Evolutionary conservation across 1,140 invertebrate genomes (phyloP).

Genomic region (Aradophagus sp.): DNA sequence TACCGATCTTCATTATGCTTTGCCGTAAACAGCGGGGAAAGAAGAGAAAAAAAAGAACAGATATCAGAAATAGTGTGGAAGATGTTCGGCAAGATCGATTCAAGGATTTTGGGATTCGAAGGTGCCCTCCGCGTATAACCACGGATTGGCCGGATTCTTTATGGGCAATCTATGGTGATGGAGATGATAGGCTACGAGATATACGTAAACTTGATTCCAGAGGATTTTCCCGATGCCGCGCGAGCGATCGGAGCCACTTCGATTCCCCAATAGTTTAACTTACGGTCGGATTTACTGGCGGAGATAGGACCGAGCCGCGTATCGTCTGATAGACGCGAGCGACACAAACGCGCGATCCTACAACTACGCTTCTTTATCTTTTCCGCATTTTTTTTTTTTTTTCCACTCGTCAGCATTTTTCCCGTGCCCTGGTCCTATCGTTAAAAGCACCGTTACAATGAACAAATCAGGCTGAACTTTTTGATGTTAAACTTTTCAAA

Average conservation of each 20-base stretch:
- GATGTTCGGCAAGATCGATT: constrained; percentile 58
- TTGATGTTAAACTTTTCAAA: too few relatives aligned
- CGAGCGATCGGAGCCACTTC: constrained; percentile 59
- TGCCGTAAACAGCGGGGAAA: constrained; percentile 61
- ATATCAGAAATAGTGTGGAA: constrained; percentile 51
- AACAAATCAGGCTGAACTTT: too few relatives aligned
- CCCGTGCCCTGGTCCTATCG: not conserved
- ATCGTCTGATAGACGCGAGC: constrained; percentile 69
- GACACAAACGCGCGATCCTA: constrained; percentile 64
- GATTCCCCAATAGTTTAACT: constrained; percentile 75
- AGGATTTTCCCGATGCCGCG: constrained; percentile 65
- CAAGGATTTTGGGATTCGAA: constrained; percentile 60
- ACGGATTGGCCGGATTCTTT: constrained; percentile 74
- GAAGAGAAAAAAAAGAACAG: constrained; percentile 50
- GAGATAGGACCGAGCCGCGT: constrained; percentile 69
- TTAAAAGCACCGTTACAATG: too few relatives aligned
- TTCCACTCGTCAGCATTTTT: constrained; percentile 31
- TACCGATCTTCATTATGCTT: constrained; percentile 46
- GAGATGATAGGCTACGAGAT: constrained; percentile 75
- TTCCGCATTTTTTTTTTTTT: constrained; percentile 11
- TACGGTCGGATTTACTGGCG: constrained; percentile 74
- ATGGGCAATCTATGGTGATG: constrained; percentile 76
- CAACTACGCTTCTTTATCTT: constrained; percentile 59
- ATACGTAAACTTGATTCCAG: constrained; percentile 74
- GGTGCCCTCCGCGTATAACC: constrained; percentile 68